Evolutionary conservation across 2,888 invertebrate genomes (phyloP).

Genomic region (Octonoba sinensis): DNA sequence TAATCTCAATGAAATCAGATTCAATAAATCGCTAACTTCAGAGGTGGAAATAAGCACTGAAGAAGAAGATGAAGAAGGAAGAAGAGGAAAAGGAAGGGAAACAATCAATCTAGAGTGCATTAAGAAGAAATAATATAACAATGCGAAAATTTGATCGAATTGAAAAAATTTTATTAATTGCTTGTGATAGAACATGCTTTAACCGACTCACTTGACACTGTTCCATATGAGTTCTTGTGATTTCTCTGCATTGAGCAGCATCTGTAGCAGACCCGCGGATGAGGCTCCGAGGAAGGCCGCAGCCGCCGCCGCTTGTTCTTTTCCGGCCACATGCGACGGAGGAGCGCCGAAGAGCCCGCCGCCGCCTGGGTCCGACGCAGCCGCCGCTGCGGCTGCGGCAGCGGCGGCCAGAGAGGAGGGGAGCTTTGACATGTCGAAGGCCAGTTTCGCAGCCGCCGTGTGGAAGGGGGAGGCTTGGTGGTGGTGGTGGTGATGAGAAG

Average conservation of each 20-base stretch:
- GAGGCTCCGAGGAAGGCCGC: slow-evolving; percentile 61
- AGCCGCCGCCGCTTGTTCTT: slow-evolving; percentile 35
- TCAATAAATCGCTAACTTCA: no score
- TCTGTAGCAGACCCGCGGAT: slow-evolving; percentile 67
- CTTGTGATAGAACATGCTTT: background rate
- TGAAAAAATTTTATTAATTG: no score
- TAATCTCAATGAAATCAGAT: no score
- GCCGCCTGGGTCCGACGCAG: slow-evolving; percentile 51
- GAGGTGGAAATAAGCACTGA: no score
- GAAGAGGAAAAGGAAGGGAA: no score
- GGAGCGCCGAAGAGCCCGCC: slow-evolving; percentile 38
- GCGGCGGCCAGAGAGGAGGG: slow-evolving; percentile 70
- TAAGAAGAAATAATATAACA: background rate
- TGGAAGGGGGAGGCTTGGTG: slow-evolving; percentile 51
- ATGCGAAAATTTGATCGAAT: no score
- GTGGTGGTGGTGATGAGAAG: slow-evolving; percentile 57
- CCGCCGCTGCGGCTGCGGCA: slow-evolving; percentile 69
- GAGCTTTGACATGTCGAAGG: slow-evolving; percentile 65
- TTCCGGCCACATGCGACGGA: slow-evolving; percentile 33
- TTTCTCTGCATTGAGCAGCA: slow-evolving; percentile 68
- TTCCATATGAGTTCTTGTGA: slow-evolving; percentile 67
- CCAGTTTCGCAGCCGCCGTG: slow-evolving; percentile 65
- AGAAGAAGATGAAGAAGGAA: no score
- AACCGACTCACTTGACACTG: slow-evolving; percentile 65
- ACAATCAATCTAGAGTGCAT: background rate